These are phyloP conservation scores for Coturnix japonica DNA, from an alignment of 2,113 vertebrate species.

Conservation along the genomic window DNA sequence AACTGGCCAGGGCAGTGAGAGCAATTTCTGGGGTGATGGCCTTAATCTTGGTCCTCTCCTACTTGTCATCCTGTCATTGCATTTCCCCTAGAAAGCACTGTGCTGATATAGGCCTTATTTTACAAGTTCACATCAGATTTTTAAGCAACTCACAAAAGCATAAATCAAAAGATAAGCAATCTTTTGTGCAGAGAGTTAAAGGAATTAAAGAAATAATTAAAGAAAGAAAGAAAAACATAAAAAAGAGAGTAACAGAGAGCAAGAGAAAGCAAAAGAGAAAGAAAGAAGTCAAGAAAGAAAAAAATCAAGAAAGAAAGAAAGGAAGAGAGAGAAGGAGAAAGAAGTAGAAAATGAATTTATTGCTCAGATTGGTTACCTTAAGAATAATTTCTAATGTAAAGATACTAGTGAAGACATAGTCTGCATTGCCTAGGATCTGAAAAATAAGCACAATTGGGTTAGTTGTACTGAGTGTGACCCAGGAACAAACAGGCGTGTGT, in stretches of 20 bases:
- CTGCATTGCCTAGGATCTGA: constrained; percentile 99
- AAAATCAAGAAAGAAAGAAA: neutral
- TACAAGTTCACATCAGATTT: neutral
- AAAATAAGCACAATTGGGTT: constrained; percentile 83
- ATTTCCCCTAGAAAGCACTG: neutral
- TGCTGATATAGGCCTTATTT: neutral
- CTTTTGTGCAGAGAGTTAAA: neutral
- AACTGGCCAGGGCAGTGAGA: neutral
- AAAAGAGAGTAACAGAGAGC: neutral
- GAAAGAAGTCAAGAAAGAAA: neutral
- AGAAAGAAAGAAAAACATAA: neutral
- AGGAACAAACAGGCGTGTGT: constrained; percentile 61
- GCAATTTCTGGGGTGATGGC: neutral
- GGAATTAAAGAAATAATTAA: neutral
- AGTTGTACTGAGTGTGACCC: constrained; percentile 73
- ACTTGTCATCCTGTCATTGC: neutral
- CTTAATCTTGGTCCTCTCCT: neutral
- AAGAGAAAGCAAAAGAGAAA: neutral
- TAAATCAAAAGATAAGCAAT: constrained; percentile 21
- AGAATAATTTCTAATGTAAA: constrained; percentile 99
- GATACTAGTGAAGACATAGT: constrained; percentile 99
- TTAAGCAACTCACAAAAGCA: neutral
- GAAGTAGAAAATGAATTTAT: constrained; percentile 35
- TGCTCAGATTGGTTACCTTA: constrained; percentile 88
- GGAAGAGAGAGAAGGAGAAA: neutral